Conservation (phyloP, 2,888 invertebrate genomes). For the Epinotia brunnichana region DNA sequence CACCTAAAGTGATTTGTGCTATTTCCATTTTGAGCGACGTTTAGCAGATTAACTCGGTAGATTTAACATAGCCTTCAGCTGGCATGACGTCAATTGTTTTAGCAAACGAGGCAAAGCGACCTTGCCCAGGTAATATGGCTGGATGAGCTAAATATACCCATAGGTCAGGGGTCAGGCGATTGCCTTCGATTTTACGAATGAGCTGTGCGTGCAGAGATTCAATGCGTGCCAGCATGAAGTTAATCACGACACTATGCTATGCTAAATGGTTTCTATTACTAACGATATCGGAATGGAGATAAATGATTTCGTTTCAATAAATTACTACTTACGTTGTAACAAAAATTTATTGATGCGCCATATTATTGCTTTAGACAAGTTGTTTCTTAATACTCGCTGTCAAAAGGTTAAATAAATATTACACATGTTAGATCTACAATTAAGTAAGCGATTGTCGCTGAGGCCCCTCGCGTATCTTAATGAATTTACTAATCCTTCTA, state of each 20-base stretch:
- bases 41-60: constrained; percentile 69
- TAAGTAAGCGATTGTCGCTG: not conserved
- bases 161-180: constrained; percentile 74
- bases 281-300: constrained; percentile 25
- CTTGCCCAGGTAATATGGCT: constrained; percentile 66
- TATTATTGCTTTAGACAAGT: not conserved
- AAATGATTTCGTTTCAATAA: constrained; percentile 16
- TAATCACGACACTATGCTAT: constrained; percentile 24
- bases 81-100: constrained; percentile 80
- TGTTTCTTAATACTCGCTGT: not conserved
- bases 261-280: constrained; percentile 11
- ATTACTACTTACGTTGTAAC: not conserved
- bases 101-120: constrained; percentile 73
- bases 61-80: constrained; percentile 70
- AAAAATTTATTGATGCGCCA: not conserved
- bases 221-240: constrained; percentile 24
- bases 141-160: constrained; percentile 75
- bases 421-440: not conserved
- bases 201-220: constrained; percentile 34
- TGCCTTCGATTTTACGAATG: constrained; percentile 47
- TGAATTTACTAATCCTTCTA: constrained; percentile 48
- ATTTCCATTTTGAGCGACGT: constrained; percentile 57
- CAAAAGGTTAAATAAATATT: constrained; percentile 6
- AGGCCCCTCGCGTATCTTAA: constrained; percentile 55
- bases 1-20: constrained; percentile 47